Percentiles rank a stretch among this genome's conserved stretches.
These are phyloP conservation scores for Eupsittula cactorum DNA, from an alignment of 2,113 vertebrate species.

Conservation along the genomic window DNA sequence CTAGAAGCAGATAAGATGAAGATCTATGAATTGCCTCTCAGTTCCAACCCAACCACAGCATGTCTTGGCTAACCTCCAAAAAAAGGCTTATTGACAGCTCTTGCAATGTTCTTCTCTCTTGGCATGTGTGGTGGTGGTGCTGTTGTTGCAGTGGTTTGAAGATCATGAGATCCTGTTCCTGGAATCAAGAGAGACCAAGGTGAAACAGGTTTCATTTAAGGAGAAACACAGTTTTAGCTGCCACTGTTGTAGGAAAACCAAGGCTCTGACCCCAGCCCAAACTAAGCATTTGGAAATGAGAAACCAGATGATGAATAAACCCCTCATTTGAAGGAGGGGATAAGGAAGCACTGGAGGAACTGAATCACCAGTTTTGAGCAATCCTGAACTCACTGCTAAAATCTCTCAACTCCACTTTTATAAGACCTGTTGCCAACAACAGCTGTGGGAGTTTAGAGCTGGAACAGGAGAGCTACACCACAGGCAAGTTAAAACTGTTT, in stretches of 20 bases:
- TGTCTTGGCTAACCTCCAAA: not conserved
- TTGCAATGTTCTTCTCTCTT: not conserved
- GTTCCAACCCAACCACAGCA: not conserved
- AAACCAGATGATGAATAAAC: slow-evolving; percentile 11
- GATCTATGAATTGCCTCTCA: not conserved
- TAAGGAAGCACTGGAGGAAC: not conserved
- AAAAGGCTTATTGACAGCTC: not conserved
- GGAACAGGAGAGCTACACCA: not conserved
- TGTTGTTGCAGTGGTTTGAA: not conserved
- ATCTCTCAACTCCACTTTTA: not conserved
- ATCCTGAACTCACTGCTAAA: not conserved
- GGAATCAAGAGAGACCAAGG: not conserved
- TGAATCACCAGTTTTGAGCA: slow-evolving; percentile 56
- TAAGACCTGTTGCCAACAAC: not conserved
- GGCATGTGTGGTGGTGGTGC: not conserved
- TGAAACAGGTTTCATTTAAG: not conserved
- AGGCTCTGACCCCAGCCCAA: not conserved
- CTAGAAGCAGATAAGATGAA: not conserved
- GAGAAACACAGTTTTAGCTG: not conserved
- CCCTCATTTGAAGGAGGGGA: not conserved
- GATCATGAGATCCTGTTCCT: not conserved
- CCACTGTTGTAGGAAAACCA: not conserved
- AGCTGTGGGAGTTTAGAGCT: not conserved
- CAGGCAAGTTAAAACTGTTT: slow-evolving; percentile 9
- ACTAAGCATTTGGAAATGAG: not conserved